These are phyloP conservation scores for Psococerastis gibbosa DNA, from an alignment of 2,888 invertebrate species.

Conservation along the genomic window DNA sequence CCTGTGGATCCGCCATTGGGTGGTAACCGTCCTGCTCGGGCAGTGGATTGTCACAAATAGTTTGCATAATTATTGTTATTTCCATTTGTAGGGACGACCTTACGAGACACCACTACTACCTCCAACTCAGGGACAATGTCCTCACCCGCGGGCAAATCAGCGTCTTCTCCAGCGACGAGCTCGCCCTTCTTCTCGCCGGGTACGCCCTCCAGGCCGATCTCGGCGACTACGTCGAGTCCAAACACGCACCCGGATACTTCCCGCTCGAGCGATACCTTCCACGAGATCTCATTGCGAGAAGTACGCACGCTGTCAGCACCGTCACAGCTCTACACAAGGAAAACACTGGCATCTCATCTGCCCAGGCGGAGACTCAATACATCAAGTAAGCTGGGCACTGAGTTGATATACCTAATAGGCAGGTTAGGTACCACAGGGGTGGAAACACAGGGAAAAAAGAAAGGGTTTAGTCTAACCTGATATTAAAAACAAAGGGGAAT, in stretches of 20 bases:
- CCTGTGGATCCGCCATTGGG: too few relatives aligned
- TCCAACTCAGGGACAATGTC: slow-evolving; percentile 81
- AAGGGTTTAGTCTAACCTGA: too few relatives aligned
- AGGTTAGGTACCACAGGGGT: too few relatives aligned
- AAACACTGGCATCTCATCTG: slow-evolving; percentile 53
- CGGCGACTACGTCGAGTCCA: slow-evolving; percentile 50
- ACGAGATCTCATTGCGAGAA: slow-evolving; percentile 34
- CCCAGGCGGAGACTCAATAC: slow-evolving; percentile 71
- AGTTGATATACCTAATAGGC: too few relatives aligned
- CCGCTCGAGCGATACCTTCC: slow-evolving; percentile 76
- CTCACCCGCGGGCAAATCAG: slow-evolving; percentile 30
- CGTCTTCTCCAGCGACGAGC: slow-evolving; percentile 45
- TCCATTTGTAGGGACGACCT: slow-evolving; percentile 50
- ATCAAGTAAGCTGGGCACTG: slow-evolving; percentile 51
- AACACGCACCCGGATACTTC: slow-evolving; percentile 35
- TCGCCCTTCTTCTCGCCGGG: slow-evolving; percentile 64
- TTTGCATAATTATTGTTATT: too few relatives aligned
- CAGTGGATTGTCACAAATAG: too few relatives aligned
- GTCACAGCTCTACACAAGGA: slow-evolving; percentile 65
- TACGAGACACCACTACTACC: slow-evolving; percentile 83
- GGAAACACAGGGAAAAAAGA: too few relatives aligned
- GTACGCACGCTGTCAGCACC: slow-evolving; percentile 29
- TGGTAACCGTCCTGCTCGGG: too few relatives aligned
- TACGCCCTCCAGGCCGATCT: slow-evolving; percentile 83
- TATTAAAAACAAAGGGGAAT: too few relatives aligned